Evolutionary conservation across 2,113 vertebrate genomes (phyloP).

Genomic region (Pseudopipra pipra): DNA sequence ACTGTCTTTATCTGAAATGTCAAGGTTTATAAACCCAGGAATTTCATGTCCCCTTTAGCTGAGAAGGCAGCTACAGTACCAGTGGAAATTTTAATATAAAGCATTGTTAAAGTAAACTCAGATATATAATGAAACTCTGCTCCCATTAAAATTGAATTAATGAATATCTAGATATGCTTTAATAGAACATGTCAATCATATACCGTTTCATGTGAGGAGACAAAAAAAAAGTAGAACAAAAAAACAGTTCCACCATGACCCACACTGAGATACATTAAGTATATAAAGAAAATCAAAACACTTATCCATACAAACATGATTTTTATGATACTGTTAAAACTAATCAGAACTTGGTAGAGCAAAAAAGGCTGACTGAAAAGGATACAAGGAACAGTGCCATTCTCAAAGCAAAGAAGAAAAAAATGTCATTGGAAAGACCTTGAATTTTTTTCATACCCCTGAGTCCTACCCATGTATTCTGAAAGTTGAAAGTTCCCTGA

Average conservation of each 20-base stretch:
- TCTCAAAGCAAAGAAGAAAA: not conserved
- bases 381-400: not conserved
- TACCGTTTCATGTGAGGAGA: not conserved
- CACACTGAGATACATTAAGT: not conserved
- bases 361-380: not conserved
- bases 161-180: not conserved
- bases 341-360: not conserved
- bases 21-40: constrained; percentile 11
- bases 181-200: not conserved
- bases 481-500: constrained; percentile 2
- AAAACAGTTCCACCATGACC: not conserved
- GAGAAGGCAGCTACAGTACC: not conserved
- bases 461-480: not conserved
- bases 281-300: not conserved
- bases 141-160: constrained; percentile 27
- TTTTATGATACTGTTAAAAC: not conserved
- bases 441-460: not conserved
- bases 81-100: constrained; percentile 45
- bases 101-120: constrained; percentile 17
- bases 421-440: not conserved
- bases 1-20: constrained; percentile 24
- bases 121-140: constrained; percentile 7
- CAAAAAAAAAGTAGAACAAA: not conserved
- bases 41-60: not conserved
- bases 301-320: not conserved